Evolutionary conservation across 2,113 vertebrate species (phyloP).

Genomic region (Tauraco erythrolophus): DNA sequence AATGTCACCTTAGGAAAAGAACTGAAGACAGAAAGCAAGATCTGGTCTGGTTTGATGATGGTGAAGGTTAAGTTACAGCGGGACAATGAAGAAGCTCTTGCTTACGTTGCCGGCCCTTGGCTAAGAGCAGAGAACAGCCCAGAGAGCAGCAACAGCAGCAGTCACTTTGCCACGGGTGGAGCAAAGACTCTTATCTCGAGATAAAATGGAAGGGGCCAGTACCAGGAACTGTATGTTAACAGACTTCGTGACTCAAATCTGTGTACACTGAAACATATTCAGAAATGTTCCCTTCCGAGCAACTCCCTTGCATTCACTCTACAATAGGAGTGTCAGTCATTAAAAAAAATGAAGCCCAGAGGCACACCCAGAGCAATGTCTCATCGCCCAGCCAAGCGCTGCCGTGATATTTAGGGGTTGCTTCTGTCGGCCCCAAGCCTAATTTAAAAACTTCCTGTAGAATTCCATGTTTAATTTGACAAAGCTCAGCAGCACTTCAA

Average conservation of each 20-base stretch:
- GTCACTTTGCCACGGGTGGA: neutral
- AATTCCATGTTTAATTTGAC: neutral
- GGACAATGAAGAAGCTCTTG: neutral
- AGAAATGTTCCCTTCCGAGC: constrained; percentile 13
- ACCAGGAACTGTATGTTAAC: constrained; percentile 50
- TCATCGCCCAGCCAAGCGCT: neutral
- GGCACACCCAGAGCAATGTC: neutral
- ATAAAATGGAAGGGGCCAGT: constrained; percentile 33
- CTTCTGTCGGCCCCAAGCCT: neutral
- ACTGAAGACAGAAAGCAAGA: neutral
- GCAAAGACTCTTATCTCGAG: constrained; percentile 27
- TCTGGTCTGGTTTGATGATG: neutral
- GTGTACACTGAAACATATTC: neutral
- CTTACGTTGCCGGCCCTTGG: accelerated
- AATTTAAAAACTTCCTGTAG: neutral
- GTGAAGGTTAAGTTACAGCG: neutral
- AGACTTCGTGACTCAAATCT: constrained; percentile 49
- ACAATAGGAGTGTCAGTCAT: neutral
- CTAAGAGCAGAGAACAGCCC: neutral
- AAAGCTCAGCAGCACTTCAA: neutral
- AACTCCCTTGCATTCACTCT: constrained; percentile 12
- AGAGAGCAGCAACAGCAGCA: neutral
- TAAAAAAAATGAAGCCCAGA: neutral
- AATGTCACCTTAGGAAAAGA: neutral
- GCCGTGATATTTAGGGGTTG: neutral